A percentile compares a stretch with the other conserved stretches of the same genome.
Evolutionary conservation across 2,113 vertebrate genomes (phyloP).

Genomic region (Talpa occidentalis): DNA sequence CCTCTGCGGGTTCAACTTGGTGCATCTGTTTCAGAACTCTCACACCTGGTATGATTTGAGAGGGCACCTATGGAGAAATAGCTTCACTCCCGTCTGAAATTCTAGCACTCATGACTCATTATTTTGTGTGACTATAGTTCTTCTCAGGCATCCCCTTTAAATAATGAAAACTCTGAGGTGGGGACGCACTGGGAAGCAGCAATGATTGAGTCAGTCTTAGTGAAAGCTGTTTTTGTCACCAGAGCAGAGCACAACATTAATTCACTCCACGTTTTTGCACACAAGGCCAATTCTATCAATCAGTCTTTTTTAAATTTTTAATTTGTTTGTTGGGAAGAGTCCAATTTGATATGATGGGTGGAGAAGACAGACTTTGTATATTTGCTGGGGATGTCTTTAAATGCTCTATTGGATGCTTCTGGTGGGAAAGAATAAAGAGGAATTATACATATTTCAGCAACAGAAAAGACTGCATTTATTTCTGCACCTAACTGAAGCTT

Average conservation of each 20-base stretch:
- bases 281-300: background rate
- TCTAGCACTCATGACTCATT: conserved; percentile 10
- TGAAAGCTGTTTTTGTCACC: background rate
- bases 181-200: background rate
- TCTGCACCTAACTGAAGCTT: background rate
- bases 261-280: conserved; percentile 29
- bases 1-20: background rate
- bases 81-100: background rate
- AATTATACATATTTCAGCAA: background rate
- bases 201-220: conserved; percentile 34
- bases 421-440: background rate
- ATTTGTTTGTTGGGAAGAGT: conserved; percentile 16
- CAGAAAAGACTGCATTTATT: background rate
- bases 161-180: conserved; percentile 21
- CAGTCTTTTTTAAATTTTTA: background rate
- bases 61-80: background rate
- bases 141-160: background rate
- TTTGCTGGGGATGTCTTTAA: conserved; percentile 28
- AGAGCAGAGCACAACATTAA: conserved; percentile 34
- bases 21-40: background rate
- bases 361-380: background rate
- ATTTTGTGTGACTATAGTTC: background rate
- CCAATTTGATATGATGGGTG: background rate
- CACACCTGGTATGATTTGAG: background rate
- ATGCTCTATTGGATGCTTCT: background rate